Base-by-base conservation (phyloP, 2,797 vertebrate species). In the Anguilla megastoma region DNA sequence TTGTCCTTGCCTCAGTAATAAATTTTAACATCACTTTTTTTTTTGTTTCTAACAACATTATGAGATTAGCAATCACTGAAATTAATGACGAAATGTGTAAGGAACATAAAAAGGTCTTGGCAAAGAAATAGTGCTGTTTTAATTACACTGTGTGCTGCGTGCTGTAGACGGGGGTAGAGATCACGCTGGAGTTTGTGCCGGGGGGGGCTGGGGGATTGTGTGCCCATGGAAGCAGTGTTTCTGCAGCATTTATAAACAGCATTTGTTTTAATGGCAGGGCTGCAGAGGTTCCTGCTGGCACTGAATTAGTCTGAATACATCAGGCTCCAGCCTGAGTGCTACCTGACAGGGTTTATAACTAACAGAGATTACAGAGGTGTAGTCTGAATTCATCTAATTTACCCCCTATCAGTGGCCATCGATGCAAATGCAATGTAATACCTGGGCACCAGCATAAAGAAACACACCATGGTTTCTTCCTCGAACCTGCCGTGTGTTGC, bases 301-400 rank as follows among this genome's bases (percentile, higher is more conserved):
- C 92, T 95, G 96, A 95, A 95, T 96, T 95, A 96, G 95, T 94
- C 93, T 94, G 96, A 96, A 96, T 95, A 94, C 95, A 96, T 96
- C 95, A 95, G 92, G 91, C 91, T 94, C 92, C 94, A 91, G 94
- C 93, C 94, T 92, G 93, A 94, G 90, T 93, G 90, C 90, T 96
- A 95, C 94, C 94, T 96, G 95, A 94, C 95, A 92, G 93, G 94
- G 93, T 95, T 92, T 89, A 91, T 91, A 91, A 91, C 92, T 91
- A 91, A 91, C 92, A 94, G 94, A 93, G 94, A 93, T 92, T 92
- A 93, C 90, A 91, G 91, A 91, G 92, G 90, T 92, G 88, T 90
- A 91, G 89, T 90, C 91, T 88, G 90, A 90, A 90, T 92, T 82
- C 30, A 84, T 86, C 85, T 69, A 82, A 87, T 89, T 91, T 92